Conservation (phyloP, 1,140 invertebrate species). For the Hetaerina americana region DNA sequence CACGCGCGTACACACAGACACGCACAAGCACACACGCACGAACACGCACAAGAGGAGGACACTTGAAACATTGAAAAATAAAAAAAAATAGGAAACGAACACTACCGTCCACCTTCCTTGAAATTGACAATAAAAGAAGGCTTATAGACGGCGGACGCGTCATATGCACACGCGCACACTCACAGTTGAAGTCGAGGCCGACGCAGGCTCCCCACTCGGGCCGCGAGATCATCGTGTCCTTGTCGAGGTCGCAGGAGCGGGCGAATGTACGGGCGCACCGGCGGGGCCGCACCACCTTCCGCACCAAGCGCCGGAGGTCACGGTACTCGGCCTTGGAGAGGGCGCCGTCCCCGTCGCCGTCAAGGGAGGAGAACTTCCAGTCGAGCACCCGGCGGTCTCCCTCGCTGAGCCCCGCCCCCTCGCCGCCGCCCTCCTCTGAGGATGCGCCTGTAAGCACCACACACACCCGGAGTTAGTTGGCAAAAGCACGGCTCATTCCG, state of each 20-base stretch:
- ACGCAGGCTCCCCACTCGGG: constrained; percentile 72
- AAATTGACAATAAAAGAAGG: no score
- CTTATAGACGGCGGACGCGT: not conserved
- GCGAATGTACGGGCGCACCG: constrained; percentile 80
- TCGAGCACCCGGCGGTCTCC: constrained; percentile 42
- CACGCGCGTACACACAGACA: not conserved
- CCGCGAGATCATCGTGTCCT: constrained; percentile 54
- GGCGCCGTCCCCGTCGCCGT: constrained; percentile 56
- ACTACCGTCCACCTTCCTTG: no score
- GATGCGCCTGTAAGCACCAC: no score
- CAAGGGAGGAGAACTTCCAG: constrained; percentile 79
- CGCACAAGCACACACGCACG: not conserved
- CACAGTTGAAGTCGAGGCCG: constrained; percentile 30
- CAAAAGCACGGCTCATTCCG: no score
- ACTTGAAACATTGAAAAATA: no score
- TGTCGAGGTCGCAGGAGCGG: constrained; percentile 67
- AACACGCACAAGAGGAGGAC: no score
- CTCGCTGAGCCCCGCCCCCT: constrained; percentile 5
- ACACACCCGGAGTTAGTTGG: no score
- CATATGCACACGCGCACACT: constrained; percentile 17
- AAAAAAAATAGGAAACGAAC: no score
- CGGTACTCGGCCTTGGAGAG: constrained; percentile 68
- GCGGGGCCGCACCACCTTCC: constrained; percentile 73
- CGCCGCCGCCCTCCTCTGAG: not conserved
- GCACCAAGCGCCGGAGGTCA: constrained; percentile 62